Evolutionary conservation across 2,797 vertebrate genomes (phyloP).

Genomic region (Cossypha dichroa): DNA sequence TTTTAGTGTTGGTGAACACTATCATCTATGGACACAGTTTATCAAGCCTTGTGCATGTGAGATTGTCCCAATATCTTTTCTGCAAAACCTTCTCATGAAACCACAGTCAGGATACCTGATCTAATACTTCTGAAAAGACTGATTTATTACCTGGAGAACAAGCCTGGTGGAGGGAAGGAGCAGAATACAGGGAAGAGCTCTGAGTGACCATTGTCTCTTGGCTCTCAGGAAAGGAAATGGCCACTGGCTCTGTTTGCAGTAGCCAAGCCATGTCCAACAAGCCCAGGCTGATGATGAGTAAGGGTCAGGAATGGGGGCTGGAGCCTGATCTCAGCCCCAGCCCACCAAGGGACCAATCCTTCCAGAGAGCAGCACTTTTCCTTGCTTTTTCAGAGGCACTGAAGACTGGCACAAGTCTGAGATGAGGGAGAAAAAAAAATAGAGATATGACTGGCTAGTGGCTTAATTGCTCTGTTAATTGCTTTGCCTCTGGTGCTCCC

Average conservation of each 20-base stretch:
- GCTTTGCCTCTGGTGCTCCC: slow-evolving; percentile 43
- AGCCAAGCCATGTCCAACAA: neutral
- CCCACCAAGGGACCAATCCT: neutral
- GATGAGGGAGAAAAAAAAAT: neutral
- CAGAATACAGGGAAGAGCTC: neutral
- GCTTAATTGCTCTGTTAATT: slow-evolving; percentile 59
- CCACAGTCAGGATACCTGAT: neutral
- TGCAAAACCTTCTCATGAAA: neutral
- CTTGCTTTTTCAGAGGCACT: neutral
- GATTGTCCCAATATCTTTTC: neutral
- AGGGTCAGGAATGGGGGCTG: neutral
- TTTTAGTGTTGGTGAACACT: neutral
- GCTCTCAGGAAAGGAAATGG: neutral
- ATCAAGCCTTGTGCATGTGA: neutral
- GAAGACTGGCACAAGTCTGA: neutral
- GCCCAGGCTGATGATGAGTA: neutral
- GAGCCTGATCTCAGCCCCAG: neutral
- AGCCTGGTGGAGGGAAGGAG: neutral
- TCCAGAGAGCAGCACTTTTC: neutral
- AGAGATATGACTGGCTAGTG: neutral
- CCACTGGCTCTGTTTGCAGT: neutral
- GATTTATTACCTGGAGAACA: neutral
- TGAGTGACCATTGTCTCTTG: neutral
- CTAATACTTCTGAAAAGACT: neutral
- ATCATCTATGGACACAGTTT: accelerated